Evolutionary conservation across 2,113 vertebrate species (phyloP).

Genomic region (Stomatorhinus ivindoensis): DNA sequence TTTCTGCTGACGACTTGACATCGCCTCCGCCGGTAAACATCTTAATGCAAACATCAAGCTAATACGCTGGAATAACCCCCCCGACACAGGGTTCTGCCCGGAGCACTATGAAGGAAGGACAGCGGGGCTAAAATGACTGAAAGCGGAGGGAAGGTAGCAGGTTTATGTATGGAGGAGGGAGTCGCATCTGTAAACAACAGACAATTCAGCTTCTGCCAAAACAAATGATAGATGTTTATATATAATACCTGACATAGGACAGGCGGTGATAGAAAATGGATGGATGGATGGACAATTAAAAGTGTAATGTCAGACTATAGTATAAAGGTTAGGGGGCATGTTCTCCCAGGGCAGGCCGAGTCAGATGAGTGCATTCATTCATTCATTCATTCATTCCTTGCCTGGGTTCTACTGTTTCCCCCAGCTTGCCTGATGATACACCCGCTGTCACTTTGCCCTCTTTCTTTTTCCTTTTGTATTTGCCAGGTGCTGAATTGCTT

Average conservation of each 20-base stretch:
- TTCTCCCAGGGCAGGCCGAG: not conserved
- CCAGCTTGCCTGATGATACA: not conserved
- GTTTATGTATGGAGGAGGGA: not conserved
- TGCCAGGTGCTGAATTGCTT: not conserved
- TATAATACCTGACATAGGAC: not conserved
- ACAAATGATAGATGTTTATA: not conserved
- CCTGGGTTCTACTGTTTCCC: not conserved
- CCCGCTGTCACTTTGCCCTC: not conserved
- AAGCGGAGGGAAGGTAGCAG: not conserved
- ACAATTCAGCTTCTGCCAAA: not conserved
- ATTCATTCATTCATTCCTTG: not conserved
- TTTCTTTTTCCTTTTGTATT: not conserved
- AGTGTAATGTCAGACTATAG: not conserved
- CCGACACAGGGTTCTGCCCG: not conserved
- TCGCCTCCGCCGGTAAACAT: not conserved
- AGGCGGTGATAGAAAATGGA: not conserved
- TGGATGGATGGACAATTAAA: not conserved
- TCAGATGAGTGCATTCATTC: not conserved
- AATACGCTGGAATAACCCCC: not conserved
- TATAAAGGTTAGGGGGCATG: not conserved
- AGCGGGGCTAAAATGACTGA: not conserved
- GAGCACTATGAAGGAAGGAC: not conserved
- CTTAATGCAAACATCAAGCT: constrained; percentile 6
- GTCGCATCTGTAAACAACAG: not conserved
- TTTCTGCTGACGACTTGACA: constrained; percentile 1